A percentile compares a stretch with the other conserved stretches of the same genome.
Conservation (phyloP, 2,888 invertebrate species). For the Pristionchus fissidentatus region DNA sequence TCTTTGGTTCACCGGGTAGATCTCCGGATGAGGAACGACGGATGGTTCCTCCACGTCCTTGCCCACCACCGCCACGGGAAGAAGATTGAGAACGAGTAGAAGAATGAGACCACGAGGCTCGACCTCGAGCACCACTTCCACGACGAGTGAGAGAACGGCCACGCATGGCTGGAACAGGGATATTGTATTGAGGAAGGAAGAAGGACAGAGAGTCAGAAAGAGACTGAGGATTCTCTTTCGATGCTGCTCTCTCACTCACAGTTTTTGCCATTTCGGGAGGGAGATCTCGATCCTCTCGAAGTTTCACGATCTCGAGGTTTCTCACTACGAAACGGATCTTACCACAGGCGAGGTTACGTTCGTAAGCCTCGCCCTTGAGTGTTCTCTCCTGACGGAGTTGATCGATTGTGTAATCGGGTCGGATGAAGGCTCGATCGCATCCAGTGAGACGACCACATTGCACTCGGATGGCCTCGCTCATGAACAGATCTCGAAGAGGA, state of each 20-base stretch:
- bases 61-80: too few relatives aligned
- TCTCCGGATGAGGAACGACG: too few relatives aligned
- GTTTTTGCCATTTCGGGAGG: conserved; percentile 37
- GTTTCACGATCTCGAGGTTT: not conserved
- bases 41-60: too few relatives aligned
- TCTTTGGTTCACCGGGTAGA: too few relatives aligned
- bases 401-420: conserved; percentile 3
- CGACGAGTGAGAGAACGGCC: too few relatives aligned
- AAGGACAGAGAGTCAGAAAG: too few relatives aligned
- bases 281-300: not conserved
- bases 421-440: not conserved
- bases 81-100: too few relatives aligned
- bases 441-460: not conserved
- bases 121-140: too few relatives aligned
- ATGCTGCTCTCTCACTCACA: conserved; percentile 47
- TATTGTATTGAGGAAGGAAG: too few relatives aligned
- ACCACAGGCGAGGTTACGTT: not conserved
- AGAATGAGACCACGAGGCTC: too few relatives aligned
- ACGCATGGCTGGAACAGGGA: too few relatives aligned
- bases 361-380: not conserved
- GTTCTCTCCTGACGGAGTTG: not conserved
- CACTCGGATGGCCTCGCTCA: not conserved
- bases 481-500: not conserved
- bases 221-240: too few relatives aligned
- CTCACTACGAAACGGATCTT: not conserved